These are phyloP conservation scores for Anser cygnoides DNA, from an alignment of 2,113 vertebrate species.

Conservation along the genomic window DNA sequence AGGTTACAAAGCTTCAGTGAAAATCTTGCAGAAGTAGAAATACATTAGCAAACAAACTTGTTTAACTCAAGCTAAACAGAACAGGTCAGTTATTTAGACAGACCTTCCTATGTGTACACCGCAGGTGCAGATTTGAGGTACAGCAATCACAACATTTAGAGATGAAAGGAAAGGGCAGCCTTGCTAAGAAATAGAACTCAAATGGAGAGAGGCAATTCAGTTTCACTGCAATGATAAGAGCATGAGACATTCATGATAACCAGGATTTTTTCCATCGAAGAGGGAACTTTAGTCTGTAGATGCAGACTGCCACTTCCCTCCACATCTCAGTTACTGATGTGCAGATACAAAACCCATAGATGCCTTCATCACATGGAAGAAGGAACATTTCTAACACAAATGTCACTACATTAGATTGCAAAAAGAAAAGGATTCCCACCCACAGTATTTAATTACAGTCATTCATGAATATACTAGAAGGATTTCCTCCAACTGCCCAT, in stretches of 20 bases:
- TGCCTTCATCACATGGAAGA: background rate
- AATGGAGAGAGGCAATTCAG: background rate
- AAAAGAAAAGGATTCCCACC: background rate
- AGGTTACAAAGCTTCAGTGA: background rate
- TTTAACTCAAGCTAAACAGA: background rate
- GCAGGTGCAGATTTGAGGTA: too few species aligned
- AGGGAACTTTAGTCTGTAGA: background rate
- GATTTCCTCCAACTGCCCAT: background rate
- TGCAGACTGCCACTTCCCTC: background rate
- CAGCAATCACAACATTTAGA: background rate
- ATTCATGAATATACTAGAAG: background rate
- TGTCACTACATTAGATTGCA: background rate
- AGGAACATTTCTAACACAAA: background rate
- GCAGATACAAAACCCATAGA: background rate
- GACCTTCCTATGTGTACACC: background rate
- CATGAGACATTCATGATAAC: fast-evolving
- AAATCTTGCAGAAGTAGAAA: background rate
- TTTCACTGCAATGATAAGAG: background rate
- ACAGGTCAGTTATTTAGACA: background rate
- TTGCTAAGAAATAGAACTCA: background rate
- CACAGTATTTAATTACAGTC: background rate
- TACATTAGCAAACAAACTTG: background rate
- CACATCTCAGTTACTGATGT: background rate
- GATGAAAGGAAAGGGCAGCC: too few species aligned
- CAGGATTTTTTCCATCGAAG: background rate